Evolutionary conservation across 2,797 vertebrate species (phyloP).

Genomic region (Percopsis omiscomaycus): DNA sequence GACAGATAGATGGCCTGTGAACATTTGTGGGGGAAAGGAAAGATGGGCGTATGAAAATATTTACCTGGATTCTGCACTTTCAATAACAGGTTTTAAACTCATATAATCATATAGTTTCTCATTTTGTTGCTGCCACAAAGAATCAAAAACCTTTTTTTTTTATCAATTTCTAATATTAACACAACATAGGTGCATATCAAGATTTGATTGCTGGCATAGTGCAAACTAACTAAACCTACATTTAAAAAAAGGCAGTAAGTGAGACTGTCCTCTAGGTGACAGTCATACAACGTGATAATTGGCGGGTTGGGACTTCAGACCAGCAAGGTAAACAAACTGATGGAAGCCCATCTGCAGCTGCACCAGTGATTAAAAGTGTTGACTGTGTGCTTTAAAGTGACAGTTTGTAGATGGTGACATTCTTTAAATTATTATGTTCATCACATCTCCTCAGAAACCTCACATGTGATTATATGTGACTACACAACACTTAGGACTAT

Average conservation of each 20-base stretch:
- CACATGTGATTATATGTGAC: no score
- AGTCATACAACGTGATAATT: constrained; percentile 45
- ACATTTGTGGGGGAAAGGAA: neutral
- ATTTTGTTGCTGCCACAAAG: no score
- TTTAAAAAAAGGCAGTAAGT: neutral
- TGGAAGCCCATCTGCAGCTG: neutral
- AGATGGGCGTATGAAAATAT: neutral
- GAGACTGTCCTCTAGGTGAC: constrained; percentile 1
- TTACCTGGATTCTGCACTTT: neutral
- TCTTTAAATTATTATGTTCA: neutral
- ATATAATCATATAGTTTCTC: no score
- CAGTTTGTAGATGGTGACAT: neutral
- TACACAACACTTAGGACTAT: no score
- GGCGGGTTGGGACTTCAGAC: constrained; percentile 30
- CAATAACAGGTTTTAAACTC: neutral
- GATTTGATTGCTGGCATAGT: constrained; percentile 7
- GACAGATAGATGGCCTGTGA: neutral
- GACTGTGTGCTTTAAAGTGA: constrained; percentile 1
- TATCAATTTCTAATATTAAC: no score
- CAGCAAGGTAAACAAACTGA: constrained; percentile 19
- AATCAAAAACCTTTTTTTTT: no score
- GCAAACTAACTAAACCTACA: neutral
- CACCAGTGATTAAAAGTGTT: neutral
- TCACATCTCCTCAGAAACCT: neutral
- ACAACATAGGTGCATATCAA: constrained; percentile 1